Conservation (phyloP, 2,888 invertebrate genomes). For the Danaus chrysippus region DNA sequence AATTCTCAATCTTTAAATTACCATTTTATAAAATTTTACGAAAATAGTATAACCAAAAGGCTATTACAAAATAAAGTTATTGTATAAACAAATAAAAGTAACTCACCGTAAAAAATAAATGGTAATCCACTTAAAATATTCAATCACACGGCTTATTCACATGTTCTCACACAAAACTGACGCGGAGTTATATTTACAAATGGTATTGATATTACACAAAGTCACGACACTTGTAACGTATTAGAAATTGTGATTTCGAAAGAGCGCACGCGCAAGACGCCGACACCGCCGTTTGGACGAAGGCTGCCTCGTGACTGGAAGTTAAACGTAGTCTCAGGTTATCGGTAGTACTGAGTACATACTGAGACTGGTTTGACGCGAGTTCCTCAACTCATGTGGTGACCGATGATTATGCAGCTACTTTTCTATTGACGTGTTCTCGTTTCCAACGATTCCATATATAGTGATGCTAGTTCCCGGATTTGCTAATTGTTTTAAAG, state of each 20-base stretch:
- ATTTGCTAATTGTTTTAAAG: slow-evolving; percentile 25
- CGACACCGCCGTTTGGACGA: slow-evolving; percentile 48
- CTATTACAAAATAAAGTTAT: background rate
- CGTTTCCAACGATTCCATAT: slow-evolving; percentile 29
- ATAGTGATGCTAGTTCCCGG: slow-evolving; percentile 31
- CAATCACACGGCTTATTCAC: slow-evolving; percentile 52
- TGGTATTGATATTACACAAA: slow-evolving; percentile 42
- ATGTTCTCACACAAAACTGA: slow-evolving; percentile 40
- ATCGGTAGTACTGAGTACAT: slow-evolving; percentile 39
- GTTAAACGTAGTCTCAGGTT: slow-evolving; percentile 46
- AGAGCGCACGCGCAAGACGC: slow-evolving; percentile 50
- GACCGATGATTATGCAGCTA: slow-evolving; percentile 49
- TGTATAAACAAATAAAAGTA: slow-evolving; percentile 37
- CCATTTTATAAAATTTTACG: no score
- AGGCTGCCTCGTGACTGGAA: slow-evolving; percentile 57
- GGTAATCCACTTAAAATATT: slow-evolving; percentile 45
- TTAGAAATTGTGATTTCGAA: slow-evolving; percentile 36
- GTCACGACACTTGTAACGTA: slow-evolving; percentile 26
- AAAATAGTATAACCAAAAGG: no score
- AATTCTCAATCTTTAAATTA: no score
- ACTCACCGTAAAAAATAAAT: slow-evolving; percentile 65
- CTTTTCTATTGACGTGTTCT: slow-evolving; percentile 39
- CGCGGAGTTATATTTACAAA: slow-evolving; percentile 52
- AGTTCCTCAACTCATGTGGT: slow-evolving; percentile 49
- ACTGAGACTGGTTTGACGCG: slow-evolving; percentile 59